Conservation (phyloP, 23 tunicate species). For the Diplosoma virens region DNA sequence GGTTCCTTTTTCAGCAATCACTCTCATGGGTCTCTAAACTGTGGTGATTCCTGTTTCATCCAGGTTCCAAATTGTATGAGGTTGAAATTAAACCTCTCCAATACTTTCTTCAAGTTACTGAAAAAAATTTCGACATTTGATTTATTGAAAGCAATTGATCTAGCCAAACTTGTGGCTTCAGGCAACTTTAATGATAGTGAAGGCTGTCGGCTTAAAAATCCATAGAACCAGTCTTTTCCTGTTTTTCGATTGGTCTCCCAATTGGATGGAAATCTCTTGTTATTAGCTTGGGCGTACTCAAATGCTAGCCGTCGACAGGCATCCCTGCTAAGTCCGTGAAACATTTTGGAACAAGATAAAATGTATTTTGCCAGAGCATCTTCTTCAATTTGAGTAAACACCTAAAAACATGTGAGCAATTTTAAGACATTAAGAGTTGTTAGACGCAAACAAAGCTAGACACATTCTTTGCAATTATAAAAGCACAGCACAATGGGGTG, state of each 20-base stretch:
- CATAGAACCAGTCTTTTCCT: constrained; percentile 42
- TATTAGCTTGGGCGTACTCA: constrained; percentile 8
- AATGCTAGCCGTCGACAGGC: constrained; percentile 4
- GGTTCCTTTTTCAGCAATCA: constrained; percentile 27
- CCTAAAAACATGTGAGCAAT: not conserved
- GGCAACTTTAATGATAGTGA: constrained; percentile 10
- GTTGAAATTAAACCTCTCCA: not conserved
- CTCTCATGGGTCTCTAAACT: constrained; percentile 19
- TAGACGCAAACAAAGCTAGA: not conserved
- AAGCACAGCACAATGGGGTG: not conserved
- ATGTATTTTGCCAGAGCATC: constrained; percentile 1
- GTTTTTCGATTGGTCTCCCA: constrained; percentile 21
- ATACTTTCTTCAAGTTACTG: constrained; percentile 10
- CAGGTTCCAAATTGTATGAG: constrained; percentile 41
- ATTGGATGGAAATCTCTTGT: constrained; percentile 5
- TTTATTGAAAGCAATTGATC: constrained; percentile 35
- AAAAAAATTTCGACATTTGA: constrained; percentile 25
- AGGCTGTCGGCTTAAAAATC: constrained; percentile 20
- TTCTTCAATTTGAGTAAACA: constrained; percentile 1
- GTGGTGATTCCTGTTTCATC: constrained; percentile 51
- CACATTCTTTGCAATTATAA: not conserved
- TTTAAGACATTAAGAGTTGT: not conserved
- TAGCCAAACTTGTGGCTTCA: constrained; percentile 37
- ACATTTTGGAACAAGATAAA: not conserved
- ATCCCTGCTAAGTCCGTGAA: constrained; percentile 10